phyloP scores from a whole-genome alignment of 1,140 invertebrate species.

The Sogatella furcifera region DNA sequence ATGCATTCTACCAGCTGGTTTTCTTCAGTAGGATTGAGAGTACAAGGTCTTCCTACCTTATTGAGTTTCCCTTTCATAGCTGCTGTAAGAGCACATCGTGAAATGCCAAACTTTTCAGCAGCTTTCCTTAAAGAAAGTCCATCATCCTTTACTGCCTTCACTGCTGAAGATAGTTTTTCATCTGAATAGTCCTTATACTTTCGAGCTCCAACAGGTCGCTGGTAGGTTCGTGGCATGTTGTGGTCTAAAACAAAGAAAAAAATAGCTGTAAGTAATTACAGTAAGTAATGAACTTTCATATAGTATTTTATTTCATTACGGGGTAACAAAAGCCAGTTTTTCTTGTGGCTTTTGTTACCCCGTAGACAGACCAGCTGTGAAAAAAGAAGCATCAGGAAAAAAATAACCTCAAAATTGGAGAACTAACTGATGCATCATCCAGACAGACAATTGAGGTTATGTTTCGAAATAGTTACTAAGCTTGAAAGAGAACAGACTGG shows the following conservation, averaged over 20 bases:
- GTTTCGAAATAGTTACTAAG: not conserved
- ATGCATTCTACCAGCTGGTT: constrained; percentile 6
- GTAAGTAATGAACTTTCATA: constrained; percentile 3
- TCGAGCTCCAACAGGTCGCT: constrained; percentile 3
- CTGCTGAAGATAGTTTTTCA: constrained; percentile 2
- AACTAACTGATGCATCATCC: not conserved
- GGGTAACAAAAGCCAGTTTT: constrained; percentile 9
- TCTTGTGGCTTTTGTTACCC: constrained; percentile 13
- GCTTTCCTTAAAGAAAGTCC: constrained; percentile 11
- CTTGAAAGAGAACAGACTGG: constrained; percentile 1
- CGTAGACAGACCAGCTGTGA: constrained; percentile 2
- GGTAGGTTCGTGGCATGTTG: constrained; percentile 11
- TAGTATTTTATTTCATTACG: constrained; percentile 11
- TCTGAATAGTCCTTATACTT: constrained; percentile 11
- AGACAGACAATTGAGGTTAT: constrained; percentile 5
- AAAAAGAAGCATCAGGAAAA: not conserved
- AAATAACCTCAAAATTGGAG: not conserved
- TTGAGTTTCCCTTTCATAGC: constrained; percentile 8
- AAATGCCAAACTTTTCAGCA: constrained; percentile 12
- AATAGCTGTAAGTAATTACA: not conserved
- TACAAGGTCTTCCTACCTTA: constrained; percentile 11
- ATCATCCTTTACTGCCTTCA: not conserved
- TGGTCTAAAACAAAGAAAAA: constrained; percentile 8
- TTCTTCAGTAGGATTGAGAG: not conserved
- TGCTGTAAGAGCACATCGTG: constrained; percentile 5